Conservation (phyloP, 2,888 invertebrate genomes). For the Belgica antarctica region DNA sequence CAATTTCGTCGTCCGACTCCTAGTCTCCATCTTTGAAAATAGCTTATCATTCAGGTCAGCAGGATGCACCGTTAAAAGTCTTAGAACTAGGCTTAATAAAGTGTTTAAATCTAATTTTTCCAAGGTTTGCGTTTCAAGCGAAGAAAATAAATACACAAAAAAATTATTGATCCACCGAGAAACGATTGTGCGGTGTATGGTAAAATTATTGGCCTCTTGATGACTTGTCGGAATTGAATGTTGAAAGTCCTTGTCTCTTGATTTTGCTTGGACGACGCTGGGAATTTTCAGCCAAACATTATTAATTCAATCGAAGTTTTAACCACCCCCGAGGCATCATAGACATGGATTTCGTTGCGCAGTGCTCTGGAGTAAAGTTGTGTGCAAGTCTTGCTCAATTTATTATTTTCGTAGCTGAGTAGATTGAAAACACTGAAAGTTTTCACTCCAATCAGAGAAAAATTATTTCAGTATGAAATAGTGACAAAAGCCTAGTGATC, state of each 20-base stretch:
- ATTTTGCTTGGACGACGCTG: neutral
- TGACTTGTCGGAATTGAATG: neutral
- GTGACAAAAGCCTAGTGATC: neutral
- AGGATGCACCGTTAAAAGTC: neutral
- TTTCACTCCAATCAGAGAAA: conserved; percentile 31
- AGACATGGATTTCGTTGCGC: neutral
- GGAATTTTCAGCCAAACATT: neutral
- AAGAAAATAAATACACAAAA: conserved; percentile 7
- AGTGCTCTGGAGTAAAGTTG: conserved; percentile 10
- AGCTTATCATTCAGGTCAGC: neutral
- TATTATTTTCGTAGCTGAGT: neutral
- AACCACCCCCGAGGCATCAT: neutral
- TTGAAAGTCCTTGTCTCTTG: neutral
- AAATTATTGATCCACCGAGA: neutral
- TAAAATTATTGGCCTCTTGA: too few relatives aligned
- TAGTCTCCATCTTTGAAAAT: conserved; percentile 12
- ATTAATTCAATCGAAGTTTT: neutral
- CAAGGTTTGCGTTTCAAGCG: conserved; percentile 31
- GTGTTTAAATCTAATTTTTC: conserved; percentile 17
- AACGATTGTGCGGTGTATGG: neutral
- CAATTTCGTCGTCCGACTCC: conserved; percentile 40
- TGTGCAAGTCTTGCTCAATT: neutral
- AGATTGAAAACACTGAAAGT: conserved; percentile 10
- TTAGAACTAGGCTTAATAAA: neutral
- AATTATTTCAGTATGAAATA: conserved; percentile 15